Conservation (phyloP, 2,888 invertebrate genomes). For the Archaeoteleia sp. region DNA sequence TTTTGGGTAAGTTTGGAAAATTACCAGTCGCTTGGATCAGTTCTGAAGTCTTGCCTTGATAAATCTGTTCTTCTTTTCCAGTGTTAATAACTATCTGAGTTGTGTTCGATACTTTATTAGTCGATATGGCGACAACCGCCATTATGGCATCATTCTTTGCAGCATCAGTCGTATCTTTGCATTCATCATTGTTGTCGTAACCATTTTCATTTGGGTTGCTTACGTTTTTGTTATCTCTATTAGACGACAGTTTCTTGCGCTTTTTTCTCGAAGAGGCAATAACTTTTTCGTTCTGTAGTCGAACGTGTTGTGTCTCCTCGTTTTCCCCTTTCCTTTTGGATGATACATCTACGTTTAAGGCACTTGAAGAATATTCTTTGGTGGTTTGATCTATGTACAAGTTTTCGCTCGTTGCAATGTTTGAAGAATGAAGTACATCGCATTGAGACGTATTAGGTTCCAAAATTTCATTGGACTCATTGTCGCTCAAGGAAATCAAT, state of each 20-base stretch:
- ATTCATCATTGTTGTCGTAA: slow-evolving; percentile 15
- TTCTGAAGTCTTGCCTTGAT: slow-evolving; percentile 72
- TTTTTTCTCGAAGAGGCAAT: slow-evolving; percentile 9
- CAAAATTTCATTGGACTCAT: slow-evolving; percentile 9
- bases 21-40: slow-evolving; percentile 71
- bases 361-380: slow-evolving; percentile 24
- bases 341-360: slow-evolving; percentile 27
- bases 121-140: slow-evolving; percentile 73
- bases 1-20: slow-evolving; percentile 63
- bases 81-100: slow-evolving; percentile 74
- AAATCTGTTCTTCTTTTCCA: slow-evolving; percentile 71
- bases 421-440: neutral
- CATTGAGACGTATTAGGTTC: slow-evolving; percentile 2
- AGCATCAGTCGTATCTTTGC: slow-evolving; percentile 5
- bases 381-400: slow-evolving; percentile 1
- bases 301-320: neutral
- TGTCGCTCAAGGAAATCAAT: slow-evolving; percentile 20
- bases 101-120: slow-evolving; percentile 71
- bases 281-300: slow-evolving; percentile 3
- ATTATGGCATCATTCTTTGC: slow-evolving; percentile 65
- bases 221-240: slow-evolving; percentile 1
- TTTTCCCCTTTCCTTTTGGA: slow-evolving; percentile 6
- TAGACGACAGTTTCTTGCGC: slow-evolving; percentile 19
- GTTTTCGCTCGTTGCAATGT: neutral
- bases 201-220: slow-evolving; percentile 9